Evolutionary conservation across 2,888 invertebrate genomes (phyloP).

Genomic region (Drosophila atripex): DNA sequence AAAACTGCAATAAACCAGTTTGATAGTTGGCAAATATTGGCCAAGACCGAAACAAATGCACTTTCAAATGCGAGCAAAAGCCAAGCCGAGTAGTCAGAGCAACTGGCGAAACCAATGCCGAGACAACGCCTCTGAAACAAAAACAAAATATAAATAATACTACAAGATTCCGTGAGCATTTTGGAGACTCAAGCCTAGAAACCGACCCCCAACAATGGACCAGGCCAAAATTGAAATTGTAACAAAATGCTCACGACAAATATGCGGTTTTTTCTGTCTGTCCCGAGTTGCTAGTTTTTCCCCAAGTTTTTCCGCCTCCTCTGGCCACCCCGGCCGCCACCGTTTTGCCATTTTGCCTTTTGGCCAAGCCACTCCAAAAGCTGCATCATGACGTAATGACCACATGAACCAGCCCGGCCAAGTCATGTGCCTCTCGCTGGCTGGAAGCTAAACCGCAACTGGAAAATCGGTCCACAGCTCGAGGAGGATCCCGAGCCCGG

Average conservation of each 20-base stretch:
- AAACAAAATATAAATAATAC: conserved; percentile 11
- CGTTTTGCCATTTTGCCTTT: conserved; percentile 10
- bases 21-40: conserved; percentile 72
- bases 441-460: conserved; percentile 36
- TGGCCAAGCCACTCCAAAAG: conserved; percentile 41
- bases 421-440: conserved; percentile 66
- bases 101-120: conserved; percentile 67
- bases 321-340: not conserved
- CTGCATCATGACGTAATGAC: conserved; percentile 71
- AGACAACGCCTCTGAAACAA: conserved; percentile 35
- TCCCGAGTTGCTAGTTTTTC: conserved; percentile 39
- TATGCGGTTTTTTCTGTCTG: conserved; percentile 63
- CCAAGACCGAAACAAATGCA: conserved; percentile 71
- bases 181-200: conserved; percentile 54
- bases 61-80: conserved; percentile 61
- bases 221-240: conserved; percentile 72
- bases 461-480: conserved; percentile 42
- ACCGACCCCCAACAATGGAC: conserved; percentile 52
- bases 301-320: conserved; percentile 35
- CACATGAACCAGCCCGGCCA: conserved; percentile 48
- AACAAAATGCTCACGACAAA: conserved; percentile 78
- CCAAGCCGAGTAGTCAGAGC: conserved; percentile 53
- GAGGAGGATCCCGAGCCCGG: conserved; percentile 30
- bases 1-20: conserved; percentile 74
- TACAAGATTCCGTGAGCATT: conserved; percentile 33